A percentile compares a stretch with the other conserved stretches of the same genome.
phyloP scores from a whole-genome alignment of 2,797 vertebrate species.

The Hozukius guyotensis region DNA sequence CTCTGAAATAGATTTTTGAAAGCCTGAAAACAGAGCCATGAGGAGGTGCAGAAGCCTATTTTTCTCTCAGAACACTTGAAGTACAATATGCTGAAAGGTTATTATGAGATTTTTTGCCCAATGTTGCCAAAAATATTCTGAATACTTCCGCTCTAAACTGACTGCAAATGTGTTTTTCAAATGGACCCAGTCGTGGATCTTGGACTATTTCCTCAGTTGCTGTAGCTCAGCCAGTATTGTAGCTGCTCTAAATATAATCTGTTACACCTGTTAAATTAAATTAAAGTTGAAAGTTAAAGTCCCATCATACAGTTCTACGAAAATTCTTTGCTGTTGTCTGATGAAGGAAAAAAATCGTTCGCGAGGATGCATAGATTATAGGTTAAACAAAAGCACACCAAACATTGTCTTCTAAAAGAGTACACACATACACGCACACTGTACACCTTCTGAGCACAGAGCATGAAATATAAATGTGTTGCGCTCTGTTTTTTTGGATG shows the following conservation, averaged over 20 bases:
- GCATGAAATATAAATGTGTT: conserved; percentile 56
- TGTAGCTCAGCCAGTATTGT: not conserved
- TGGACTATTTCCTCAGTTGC: not conserved
- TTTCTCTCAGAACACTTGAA: too few species aligned
- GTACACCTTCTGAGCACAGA: not conserved
- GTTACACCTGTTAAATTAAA: not conserved
- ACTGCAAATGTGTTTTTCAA: not conserved
- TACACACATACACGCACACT: not conserved
- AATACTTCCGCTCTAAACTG: not conserved
- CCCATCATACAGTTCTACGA: not conserved
- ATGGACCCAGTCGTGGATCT: not conserved
- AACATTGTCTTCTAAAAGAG: conserved; percentile 1
- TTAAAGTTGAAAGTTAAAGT: not conserved
- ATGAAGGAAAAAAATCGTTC: not conserved
- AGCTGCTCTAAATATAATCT: not conserved
- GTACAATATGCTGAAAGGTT: too few species aligned
- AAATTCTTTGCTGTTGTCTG: not conserved
- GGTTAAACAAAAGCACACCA: not conserved
- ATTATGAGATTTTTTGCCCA: too few species aligned
- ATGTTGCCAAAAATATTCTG: too few species aligned
- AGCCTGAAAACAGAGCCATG: too few species aligned
- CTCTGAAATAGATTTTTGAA: too few species aligned
- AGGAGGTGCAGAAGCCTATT: too few species aligned
- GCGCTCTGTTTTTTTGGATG: conserved; percentile 6
- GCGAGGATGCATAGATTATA: not conserved